Evolutionary conservation across 2,797 vertebrate genomes (phyloP).

Genomic region (Amblyraja radiata): DNA sequence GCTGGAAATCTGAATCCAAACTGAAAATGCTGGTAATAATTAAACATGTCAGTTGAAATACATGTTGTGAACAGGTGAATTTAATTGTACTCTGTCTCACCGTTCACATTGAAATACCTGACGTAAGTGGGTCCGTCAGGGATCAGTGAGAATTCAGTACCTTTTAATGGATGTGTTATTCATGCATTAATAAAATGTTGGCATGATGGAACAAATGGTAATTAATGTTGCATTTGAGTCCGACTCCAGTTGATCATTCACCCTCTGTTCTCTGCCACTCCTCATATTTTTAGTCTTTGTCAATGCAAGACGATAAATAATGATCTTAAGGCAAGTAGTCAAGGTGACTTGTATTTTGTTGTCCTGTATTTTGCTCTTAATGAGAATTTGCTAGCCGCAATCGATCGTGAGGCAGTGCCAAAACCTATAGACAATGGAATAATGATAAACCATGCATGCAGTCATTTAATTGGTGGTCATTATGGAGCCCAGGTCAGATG

Average conservation of each 20-base stretch:
- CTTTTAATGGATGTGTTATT: neutral
- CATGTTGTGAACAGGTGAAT: neutral
- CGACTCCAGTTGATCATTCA: neutral
- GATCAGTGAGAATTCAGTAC: neutral
- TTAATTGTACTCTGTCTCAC: neutral
- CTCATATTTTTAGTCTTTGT: neutral
- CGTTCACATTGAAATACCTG: neutral
- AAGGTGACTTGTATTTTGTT: neutral
- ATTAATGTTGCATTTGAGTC: neutral
- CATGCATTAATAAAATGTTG: neutral
- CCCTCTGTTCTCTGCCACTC: too few species aligned
- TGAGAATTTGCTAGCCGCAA: neutral
- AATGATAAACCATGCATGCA: neutral
- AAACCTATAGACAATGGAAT: too few species aligned
- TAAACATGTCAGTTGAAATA: neutral
- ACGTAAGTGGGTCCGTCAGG: neutral
- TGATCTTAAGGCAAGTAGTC: neutral
- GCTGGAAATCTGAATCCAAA: neutral
- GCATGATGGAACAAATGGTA: neutral
- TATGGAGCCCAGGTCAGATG: neutral
- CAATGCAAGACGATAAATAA: neutral
- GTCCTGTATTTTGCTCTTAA: neutral
- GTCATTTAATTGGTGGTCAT: neutral
- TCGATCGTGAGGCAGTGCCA: neutral
- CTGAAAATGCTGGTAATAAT: neutral